Conservation (phyloP, 2,888 invertebrate species). For the Hoplodrina blanda region DNA sequence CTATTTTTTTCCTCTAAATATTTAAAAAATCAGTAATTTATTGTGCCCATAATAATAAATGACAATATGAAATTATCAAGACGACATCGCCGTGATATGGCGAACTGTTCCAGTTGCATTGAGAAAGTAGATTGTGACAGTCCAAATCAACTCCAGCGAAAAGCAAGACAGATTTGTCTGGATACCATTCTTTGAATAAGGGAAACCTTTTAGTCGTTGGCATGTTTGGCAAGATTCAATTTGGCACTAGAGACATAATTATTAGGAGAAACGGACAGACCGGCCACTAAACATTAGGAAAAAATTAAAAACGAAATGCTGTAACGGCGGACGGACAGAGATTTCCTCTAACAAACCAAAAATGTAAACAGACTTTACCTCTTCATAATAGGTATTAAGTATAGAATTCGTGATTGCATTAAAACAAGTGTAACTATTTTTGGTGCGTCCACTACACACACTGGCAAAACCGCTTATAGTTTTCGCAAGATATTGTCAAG, state of each 20-base stretch:
- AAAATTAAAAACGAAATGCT: too few species aligned
- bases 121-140: constrained; percentile 25
- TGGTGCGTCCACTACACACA: neutral
- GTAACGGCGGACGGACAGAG: too few species aligned
- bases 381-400: too few species aligned
- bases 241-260: too few species aligned
- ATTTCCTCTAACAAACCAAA: too few species aligned
- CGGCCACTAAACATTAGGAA: too few species aligned
- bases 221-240: neutral
- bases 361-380: too few species aligned
- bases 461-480: neutral
- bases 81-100: neutral
- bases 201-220: neutral
- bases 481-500: constrained; percentile 19
- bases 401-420: too few species aligned
- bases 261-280: too few species aligned
- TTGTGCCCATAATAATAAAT: neutral
- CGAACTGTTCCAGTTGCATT: constrained; percentile 18
- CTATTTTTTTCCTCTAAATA: too few species aligned
- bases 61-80: constrained; percentile 12
- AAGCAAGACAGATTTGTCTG: neutral
- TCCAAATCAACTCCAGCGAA: constrained; percentile 19
- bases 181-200: neutral
- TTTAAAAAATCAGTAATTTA: too few species aligned
- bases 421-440: constrained; percentile 1